Evolutionary conservation across 37 sponge, comb jelly and placozoan species (phyloP), one percentile per base, ranked within the genome.

Genomic region (Halisarca cf. caerulea): DNA sequence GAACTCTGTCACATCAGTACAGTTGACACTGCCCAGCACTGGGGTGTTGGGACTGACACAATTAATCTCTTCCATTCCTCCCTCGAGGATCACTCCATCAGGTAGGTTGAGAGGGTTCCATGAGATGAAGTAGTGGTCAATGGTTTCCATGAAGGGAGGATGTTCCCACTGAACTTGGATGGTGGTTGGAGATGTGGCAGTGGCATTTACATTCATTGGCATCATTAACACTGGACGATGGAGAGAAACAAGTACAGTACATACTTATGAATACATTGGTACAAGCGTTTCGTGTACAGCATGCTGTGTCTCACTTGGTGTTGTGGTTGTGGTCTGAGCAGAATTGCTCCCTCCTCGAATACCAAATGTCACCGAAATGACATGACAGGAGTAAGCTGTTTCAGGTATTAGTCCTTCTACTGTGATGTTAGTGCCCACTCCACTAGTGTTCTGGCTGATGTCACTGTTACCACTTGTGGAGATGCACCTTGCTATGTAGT

Each of bases 21-120:
- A 47, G 51, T 47, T 47, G 11, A 47, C 51, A 47, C 51, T 6
- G 51, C 51, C 51, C 9, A 11, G 51, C 6, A 47, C 9, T 47
- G 51, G 51, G 11, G 51, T 47, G 11, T 47, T 47, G 51, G 51
- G 11, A 11, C 51, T 47, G 11, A 47, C 51, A 47, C 51, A 47
- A 25, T 74, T 8, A n/a, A 74, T 43, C 44, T 74, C 25, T 40
- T 35, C 44, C 24, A 37, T 74, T 41, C 77, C 77, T 74, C 77
- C 77, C 20, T 18, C 38, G 44, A 74, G 77, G 43, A 39, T 11
- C n/a, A 74, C 77, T 43, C 77, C 45, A 21, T 23, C 0, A 18
- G 77, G 77, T 4, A 74, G 43, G 44, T 25, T 25, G 24, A 43
- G 18, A 40, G 77, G 77, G 2, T 23, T 38, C 77, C 77, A 74